A percentile compares a stretch with the other conserved stretches of the same genome.
Evolutionary conservation across 2,888 invertebrate genomes (phyloP).

Genomic region (Heteromurus nitidus): DNA sequence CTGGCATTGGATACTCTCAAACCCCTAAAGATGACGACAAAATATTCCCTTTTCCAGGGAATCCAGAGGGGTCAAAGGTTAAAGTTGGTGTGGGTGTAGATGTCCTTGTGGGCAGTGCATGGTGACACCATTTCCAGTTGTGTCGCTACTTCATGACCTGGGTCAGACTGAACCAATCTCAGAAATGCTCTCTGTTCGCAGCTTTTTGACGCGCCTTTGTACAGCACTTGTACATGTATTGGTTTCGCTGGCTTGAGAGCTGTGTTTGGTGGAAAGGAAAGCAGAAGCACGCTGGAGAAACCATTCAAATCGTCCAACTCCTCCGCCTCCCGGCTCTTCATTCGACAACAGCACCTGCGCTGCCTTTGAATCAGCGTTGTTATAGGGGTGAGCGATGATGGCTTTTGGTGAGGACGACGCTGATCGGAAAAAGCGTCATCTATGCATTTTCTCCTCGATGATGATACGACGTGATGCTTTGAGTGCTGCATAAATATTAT

Average conservation of each 20-base stretch:
- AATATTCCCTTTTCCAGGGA: slow-evolving; percentile 2
- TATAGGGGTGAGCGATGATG: slow-evolving; percentile 37
- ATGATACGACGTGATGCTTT: no score
- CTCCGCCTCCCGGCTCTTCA: slow-evolving; percentile 61
- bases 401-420: no score
- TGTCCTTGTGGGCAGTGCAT: not conserved
- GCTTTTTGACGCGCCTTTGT: slow-evolving; percentile 44
- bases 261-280: slow-evolving; percentile 17
- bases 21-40: slow-evolving; percentile 71
- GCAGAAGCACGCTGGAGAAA: slow-evolving; percentile 62
- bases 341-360: slow-evolving; percentile 52
- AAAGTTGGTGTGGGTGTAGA: not conserved
- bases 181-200: slow-evolving; percentile 27
- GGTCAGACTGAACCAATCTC: slow-evolving; percentile 62
- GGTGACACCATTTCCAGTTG: not conserved
- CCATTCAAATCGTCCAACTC: slow-evolving; percentile 65
- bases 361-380: slow-evolving; percentile 51
- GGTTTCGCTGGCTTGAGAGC: not conserved
- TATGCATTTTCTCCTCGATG: no score
- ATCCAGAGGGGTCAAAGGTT: slow-evolving; percentile 36
- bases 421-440: no score
- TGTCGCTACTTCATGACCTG: slow-evolving; percentile 31
- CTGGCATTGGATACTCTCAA: slow-evolving; percentile 72
- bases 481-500: no score
- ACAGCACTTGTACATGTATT: slow-evolving; percentile 6